These are phyloP conservation scores for Bellardia pandia DNA, from an alignment of 2,888 invertebrate genomes.

Conservation along the genomic window DNA sequence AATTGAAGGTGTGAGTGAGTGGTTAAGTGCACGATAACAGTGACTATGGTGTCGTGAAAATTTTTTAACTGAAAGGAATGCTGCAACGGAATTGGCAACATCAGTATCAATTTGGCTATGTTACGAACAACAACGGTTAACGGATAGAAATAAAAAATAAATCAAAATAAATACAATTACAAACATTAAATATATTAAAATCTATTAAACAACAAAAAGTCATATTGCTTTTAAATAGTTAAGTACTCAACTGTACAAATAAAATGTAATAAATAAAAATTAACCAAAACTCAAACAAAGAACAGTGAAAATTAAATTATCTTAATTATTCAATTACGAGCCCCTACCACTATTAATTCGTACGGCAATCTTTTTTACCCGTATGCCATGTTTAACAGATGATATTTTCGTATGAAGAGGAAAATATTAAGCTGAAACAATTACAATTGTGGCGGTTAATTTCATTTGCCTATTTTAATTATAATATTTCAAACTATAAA, in stretches of 20 bases:
- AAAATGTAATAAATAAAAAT: not conserved
- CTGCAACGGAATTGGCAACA: constrained; percentile 44
- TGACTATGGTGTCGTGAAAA: constrained; percentile 11
- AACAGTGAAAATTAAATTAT: not conserved
- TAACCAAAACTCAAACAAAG: not conserved
- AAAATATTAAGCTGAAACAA: not conserved
- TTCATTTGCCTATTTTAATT: not conserved
- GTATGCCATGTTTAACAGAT: too few species aligned
- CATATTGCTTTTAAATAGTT: not conserved
- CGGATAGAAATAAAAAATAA: constrained; percentile 45
- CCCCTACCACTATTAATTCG: too few species aligned
- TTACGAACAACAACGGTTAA: constrained; percentile 51
- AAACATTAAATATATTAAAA: not conserved
- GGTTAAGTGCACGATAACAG: not conserved
- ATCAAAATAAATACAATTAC: not conserved
- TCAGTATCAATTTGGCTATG: constrained; percentile 62
- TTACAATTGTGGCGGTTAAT: not conserved
- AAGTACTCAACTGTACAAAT: not conserved
- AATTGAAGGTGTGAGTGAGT: not conserved
- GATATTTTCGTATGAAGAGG: too few species aligned
- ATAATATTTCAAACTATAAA: not conserved
- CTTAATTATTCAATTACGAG: not conserved
- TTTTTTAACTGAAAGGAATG: constrained; percentile 50
- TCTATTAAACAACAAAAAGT: not conserved
- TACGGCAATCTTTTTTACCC: too few species aligned